Percentiles rank a stretch among this genome's conserved stretches.
These are phyloP conservation scores for Mythimna lalbum DNA, from an alignment of 2,888 invertebrate genomes.

Conservation along the genomic window DNA sequence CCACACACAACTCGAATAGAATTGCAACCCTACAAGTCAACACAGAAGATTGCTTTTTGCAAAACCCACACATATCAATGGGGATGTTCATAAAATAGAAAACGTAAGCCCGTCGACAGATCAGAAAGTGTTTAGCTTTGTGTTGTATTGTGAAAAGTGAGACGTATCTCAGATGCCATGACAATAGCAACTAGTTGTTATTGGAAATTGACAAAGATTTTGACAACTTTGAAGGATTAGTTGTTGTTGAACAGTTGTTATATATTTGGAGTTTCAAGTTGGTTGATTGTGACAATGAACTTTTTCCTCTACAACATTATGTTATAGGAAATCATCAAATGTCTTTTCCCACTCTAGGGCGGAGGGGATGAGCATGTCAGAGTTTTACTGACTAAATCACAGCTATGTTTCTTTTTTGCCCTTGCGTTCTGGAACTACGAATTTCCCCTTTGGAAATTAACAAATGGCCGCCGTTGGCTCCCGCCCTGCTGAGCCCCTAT, in stretches of 20 bases:
- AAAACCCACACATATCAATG: constrained; percentile 44
- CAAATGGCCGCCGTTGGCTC: no score
- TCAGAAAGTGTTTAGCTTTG: constrained; percentile 66
- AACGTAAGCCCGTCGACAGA: constrained; percentile 61
- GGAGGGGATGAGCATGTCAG: no score
- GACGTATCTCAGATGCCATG: constrained; percentile 42
- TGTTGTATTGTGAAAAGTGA: constrained; percentile 57
- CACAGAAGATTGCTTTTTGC: constrained; percentile 50
- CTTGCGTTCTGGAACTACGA: no score
- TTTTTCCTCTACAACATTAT: no score
- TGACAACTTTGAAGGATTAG: constrained; percentile 22
- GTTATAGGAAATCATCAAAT: no score
- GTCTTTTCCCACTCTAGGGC: no score
- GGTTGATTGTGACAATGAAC: no score
- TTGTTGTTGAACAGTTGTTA: not conserved
- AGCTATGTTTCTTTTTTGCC: no score
- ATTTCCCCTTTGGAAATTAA: no score
- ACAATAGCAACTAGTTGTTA: constrained; percentile 57
- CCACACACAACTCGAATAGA: constrained; percentile 40
- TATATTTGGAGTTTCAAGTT: not conserved
- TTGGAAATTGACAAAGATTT: constrained; percentile 45
- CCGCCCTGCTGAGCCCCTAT: no score
- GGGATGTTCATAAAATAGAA: constrained; percentile 64
- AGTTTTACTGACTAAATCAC: no score
- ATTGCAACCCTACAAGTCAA: constrained; percentile 48